Conservation (phyloP, 23 tunicate species). For the Botrylloides violaceus region DNA sequence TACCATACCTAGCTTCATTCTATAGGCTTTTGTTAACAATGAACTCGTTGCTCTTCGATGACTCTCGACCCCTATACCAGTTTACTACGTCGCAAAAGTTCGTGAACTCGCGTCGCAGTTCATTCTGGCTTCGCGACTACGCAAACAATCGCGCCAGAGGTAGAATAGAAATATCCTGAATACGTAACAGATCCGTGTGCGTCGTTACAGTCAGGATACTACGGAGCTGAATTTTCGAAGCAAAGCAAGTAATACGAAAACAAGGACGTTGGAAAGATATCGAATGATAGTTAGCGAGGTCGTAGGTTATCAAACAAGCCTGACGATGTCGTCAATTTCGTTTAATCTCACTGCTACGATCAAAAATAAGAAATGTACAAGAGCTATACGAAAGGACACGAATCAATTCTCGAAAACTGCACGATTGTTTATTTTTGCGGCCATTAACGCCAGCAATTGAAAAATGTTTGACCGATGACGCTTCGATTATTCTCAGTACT, state of each 20-base stretch:
- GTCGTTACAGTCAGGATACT: too few relatives aligned
- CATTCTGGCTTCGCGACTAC: background rate
- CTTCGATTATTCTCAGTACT: background rate
- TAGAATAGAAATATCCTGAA: too few relatives aligned
- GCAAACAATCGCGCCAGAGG: too few relatives aligned
- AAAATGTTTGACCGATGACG: background rate
- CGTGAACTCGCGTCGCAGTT: background rate
- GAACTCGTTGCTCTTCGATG: background rate
- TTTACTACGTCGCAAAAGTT: background rate
- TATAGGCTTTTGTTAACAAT: background rate
- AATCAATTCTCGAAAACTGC: background rate
- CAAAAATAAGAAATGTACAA: too few relatives aligned
- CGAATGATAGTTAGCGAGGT: background rate
- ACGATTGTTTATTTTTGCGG: background rate
- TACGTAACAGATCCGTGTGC: too few relatives aligned
- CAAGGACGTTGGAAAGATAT: background rate
- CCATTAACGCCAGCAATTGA: background rate
- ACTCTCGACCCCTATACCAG: constrained; percentile 1
- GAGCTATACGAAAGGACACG: background rate
- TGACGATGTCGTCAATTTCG: background rate
- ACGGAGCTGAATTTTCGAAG: background rate
- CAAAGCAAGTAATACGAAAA: background rate
- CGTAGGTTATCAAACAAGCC: background rate
- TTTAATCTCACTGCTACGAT: background rate
- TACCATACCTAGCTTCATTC: too few relatives aligned